Evolutionary conservation across 53 echinoderm and acorn worm species (phyloP).

Genomic region (Patiria pectinifera): DNA sequence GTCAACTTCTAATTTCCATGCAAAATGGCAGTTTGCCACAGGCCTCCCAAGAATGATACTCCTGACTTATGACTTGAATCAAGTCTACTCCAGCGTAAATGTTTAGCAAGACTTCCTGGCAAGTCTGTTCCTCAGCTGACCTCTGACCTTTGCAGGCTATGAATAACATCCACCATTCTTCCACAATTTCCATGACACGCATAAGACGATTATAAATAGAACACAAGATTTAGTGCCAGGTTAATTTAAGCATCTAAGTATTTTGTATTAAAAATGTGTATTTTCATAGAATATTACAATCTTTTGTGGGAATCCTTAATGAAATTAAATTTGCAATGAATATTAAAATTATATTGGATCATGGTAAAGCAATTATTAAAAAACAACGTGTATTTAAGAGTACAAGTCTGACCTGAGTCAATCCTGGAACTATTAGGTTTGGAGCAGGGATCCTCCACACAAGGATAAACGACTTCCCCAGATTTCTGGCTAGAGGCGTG

Average conservation of each 20-base stretch:
- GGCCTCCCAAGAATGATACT: not conserved
- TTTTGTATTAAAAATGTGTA: no score
- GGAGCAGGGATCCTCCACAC: no score
- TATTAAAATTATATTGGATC: no score
- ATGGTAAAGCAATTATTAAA: no score
- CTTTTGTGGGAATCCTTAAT: no score
- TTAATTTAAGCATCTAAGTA: not conserved
- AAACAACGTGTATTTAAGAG: no score
- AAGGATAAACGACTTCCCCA: no score
- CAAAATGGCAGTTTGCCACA: not conserved
- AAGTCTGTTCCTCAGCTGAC: not conserved
- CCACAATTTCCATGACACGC: not conserved
- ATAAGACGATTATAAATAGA: not conserved
- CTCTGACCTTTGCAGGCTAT: not conserved
- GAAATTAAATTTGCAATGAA: no score
- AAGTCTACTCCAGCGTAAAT: not conserved
- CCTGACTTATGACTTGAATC: not conserved
- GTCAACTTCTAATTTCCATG: not conserved
- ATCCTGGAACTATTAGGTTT: no score
- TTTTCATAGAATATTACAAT: no score
- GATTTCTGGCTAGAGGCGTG: no score
- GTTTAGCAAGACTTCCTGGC: not conserved
- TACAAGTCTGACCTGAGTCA: no score
- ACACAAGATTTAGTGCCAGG: not conserved
- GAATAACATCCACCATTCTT: not conserved